A percentile compares a stretch with the other conserved stretches of the same genome.
These are phyloP conservation scores for Vanessa tameamea DNA, from an alignment of 1,140 invertebrate species.

Conservation along the genomic window DNA sequence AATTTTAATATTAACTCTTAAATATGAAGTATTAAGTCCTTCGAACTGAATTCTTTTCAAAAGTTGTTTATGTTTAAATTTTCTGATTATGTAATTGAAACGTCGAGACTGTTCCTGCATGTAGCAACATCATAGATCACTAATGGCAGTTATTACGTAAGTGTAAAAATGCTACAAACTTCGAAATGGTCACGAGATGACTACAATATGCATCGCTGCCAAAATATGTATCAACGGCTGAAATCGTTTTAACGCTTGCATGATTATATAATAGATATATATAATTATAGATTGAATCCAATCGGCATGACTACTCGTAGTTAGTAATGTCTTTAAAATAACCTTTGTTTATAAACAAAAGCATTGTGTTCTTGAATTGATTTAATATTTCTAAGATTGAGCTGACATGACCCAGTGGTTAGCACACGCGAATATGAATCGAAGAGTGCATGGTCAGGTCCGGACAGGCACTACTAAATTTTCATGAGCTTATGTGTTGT, in stretches of 20 bases:
- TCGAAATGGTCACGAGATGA: slow-evolving; percentile 46
- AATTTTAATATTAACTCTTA: background rate
- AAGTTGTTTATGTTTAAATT: slow-evolving; percentile 2
- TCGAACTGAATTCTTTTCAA: background rate
- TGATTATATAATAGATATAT: slow-evolving; percentile 19
- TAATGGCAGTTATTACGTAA: slow-evolving; percentile 42
- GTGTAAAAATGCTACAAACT: slow-evolving; percentile 36
- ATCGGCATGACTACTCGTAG: background rate
- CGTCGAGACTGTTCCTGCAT: background rate
- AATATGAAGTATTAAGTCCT: background rate
- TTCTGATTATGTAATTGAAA: background rate
- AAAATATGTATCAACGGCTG: slow-evolving; percentile 45
- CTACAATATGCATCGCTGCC: slow-evolving; percentile 36
- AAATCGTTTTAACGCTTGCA: slow-evolving; percentile 30
- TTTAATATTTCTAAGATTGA: background rate
- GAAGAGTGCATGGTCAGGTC: too few species aligned
- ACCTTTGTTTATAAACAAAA: slow-evolving; percentile 7
- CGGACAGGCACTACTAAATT: too few species aligned
- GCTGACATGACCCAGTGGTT: too few species aligned
- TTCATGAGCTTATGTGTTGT: too few species aligned
- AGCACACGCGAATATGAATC: too few species aligned
- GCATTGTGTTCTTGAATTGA: too few species aligned
- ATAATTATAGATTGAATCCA: background rate
- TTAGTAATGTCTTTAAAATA: slow-evolving; percentile 2
- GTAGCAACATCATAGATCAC: background rate